phyloP scores from a whole-genome alignment of 2,797 vertebrate species.

The Heliangelus exortis region DNA sequence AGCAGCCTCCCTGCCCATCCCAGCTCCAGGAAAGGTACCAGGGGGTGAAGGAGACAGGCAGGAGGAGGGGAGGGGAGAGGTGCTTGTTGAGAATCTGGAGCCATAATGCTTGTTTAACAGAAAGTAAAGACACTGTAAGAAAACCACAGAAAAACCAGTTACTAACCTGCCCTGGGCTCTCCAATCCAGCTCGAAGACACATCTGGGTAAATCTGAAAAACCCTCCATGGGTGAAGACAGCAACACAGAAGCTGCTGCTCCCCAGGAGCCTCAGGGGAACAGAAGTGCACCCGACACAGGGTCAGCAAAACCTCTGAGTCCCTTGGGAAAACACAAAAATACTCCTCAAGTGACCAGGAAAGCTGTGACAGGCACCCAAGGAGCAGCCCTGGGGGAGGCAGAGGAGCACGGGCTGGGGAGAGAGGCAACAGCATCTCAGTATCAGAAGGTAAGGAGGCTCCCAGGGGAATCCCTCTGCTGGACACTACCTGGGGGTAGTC shows the following conservation, averaged over 20 bases:
- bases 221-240: background rate
- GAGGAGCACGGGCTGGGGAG: rapidly evolving
- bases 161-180: background rate
- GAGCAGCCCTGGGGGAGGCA: background rate
- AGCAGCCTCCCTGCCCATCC: conserved; percentile 33
- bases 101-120: background rate
- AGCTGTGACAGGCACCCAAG: rapidly evolving
- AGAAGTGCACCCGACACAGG: rapidly evolving
- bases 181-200: background rate
- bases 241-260: background rate
- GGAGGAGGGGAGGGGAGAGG: background rate
- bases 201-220: background rate
- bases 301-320: background rate
- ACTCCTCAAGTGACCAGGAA: background rate
- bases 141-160: background rate
- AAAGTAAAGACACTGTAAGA: background rate
- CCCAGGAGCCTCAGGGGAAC: background rate
- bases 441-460: conserved; percentile 55
- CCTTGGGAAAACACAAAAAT: background rate
- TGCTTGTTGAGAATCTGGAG: background rate
- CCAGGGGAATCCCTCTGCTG: background rate
- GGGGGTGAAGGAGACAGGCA: too few relatives aligned
- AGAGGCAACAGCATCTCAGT: background rate
- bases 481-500: rapidly evolving
- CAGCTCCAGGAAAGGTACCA: conserved; percentile 60